Percentiles rank a stretch among this genome's conserved stretches.
Conservation (phyloP, 2,113 vertebrate genomes). For the Carettochelys insculpta region DNA sequence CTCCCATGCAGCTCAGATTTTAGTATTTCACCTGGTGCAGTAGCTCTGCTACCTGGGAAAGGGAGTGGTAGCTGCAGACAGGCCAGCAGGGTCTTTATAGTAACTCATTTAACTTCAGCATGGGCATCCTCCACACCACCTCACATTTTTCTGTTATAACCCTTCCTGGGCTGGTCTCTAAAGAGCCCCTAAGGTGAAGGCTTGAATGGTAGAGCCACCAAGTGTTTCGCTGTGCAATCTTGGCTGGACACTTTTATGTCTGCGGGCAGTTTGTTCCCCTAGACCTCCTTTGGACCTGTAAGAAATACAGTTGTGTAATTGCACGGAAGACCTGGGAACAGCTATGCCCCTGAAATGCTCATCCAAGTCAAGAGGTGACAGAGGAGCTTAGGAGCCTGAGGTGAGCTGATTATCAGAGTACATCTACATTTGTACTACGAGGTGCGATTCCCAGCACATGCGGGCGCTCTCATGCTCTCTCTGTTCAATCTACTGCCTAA, state of each 20-base stretch:
- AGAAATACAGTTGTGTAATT: not conserved
- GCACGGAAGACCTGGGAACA: not conserved
- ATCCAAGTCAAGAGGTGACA: not conserved
- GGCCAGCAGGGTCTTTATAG: not conserved
- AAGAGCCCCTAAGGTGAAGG: not conserved
- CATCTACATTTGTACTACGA: not conserved
- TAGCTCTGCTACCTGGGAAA: not conserved
- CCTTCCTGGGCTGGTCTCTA: not conserved
- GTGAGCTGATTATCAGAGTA: not conserved
- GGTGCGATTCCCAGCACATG: not conserved
- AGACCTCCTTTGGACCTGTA: not conserved
- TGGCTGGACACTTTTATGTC: not conserved
- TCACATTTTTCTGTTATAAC: not conserved
- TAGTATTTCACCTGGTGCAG: not conserved
- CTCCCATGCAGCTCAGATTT: not conserved
- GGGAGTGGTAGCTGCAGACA: not conserved
- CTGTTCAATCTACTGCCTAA: not conserved
- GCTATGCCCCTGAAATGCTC: not conserved
- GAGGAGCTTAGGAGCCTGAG: not conserved
- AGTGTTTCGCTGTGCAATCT: not conserved
- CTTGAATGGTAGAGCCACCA: not conserved
- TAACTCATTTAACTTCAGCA: not conserved
- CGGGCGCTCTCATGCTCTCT: not conserved
- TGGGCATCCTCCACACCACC: not conserved
- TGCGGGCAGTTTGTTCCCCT: not conserved